Base-by-base conservation (phyloP, 2,797 vertebrate species). In the Podargus strigoides region DNA sequence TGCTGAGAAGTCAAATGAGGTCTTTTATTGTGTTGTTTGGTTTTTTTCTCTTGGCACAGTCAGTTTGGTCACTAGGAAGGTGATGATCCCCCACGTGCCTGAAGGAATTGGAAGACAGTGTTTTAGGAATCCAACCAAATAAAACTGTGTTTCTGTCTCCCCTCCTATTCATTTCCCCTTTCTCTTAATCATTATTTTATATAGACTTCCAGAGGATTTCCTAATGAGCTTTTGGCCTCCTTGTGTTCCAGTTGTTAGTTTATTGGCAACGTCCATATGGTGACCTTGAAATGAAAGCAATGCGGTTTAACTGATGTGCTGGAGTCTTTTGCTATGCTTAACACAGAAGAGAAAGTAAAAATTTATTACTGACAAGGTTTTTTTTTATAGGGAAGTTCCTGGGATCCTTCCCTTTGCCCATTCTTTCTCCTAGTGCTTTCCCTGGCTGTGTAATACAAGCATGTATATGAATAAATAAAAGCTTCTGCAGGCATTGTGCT, bases 181-280 rank as follows among this genome's bases (percentile, higher is more conserved):
- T 94, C 41, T 75, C 47, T 67, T 86, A 52, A 94, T 93, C 63
- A 56, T 52, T 18, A 3, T 82, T 86, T 59, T 59, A 9, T 36
- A 30, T 21, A 50, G 79, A 49, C 49, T 80, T 95, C 46, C 91
- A 87, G 91, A 87, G 81, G 83, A 44, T 94, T 95, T 93, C 92
- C 41, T 55, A 62, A 75, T 75, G 86, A 74, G 88, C 59, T 90
- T 89, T 94, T 62, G 53, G 52, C 47, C 55, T 90, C 68, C 89
- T 34, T 87, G 53, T 84, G 55, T 88, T 92, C 69, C 66, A 73
- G 3, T 12, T 84, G 50, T 63, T 66, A 3, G 34, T 86, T 94
- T 63, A 80, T 60, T 84, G 63, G 59, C 85, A 9, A 0, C 0
- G 58, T 59, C 66, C 39, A 4, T 68, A 16, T 55, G 62, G 62